Percentiles rank a stretch among this genome's conserved stretches.
Evolutionary conservation across 2,888 invertebrate species (phyloP).

Genomic region (Leptinotarsa juncta): DNA sequence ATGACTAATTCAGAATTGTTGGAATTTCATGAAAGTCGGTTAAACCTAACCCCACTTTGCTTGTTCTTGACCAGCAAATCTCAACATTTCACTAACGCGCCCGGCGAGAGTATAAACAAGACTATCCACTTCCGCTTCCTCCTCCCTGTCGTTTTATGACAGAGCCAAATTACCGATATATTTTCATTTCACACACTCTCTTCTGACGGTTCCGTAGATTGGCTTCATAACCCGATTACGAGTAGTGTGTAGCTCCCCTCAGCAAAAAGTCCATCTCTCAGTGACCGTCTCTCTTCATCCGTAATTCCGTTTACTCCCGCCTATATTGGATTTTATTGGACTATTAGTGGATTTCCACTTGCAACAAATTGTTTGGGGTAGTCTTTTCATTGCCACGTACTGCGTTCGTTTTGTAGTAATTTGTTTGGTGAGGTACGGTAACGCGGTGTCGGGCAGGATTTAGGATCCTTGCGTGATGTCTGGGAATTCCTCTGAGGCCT

Average conservation of each 20-base stretch:
- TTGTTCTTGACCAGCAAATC: neutral
- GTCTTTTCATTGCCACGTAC: slow-evolving; percentile 41
- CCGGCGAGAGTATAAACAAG: neutral
- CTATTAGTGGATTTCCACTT: slow-evolving; percentile 40
- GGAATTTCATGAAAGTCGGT: too few relatives aligned
- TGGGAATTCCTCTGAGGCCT: neutral
- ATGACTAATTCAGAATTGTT: too few relatives aligned
- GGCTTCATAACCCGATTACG: slow-evolving; percentile 17
- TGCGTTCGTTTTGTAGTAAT: slow-evolving; percentile 25
- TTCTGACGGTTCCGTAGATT: slow-evolving; percentile 5
- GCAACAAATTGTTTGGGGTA: slow-evolving; percentile 39
- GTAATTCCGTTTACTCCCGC: slow-evolving; percentile 38
- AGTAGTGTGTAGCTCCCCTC: slow-evolving; percentile 6
- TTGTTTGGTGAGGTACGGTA: slow-evolving; percentile 6
- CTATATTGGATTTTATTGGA: slow-evolving; percentile 28
- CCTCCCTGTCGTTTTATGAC: neutral
- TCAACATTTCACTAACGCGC: neutral
- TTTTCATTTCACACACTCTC: slow-evolving; percentile 15
- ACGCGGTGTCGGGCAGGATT: neutral
- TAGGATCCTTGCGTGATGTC: slow-evolving; percentile 10
- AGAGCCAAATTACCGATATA: slow-evolving; percentile 9
- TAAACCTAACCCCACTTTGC: neutral
- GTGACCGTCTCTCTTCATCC: slow-evolving; percentile 33
- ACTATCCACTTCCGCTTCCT: neutral
- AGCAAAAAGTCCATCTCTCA: slow-evolving; percentile 3